Evolutionary conservation across 1,140 invertebrate genomes (phyloP).

Genomic region (Drosophila orena): DNA sequence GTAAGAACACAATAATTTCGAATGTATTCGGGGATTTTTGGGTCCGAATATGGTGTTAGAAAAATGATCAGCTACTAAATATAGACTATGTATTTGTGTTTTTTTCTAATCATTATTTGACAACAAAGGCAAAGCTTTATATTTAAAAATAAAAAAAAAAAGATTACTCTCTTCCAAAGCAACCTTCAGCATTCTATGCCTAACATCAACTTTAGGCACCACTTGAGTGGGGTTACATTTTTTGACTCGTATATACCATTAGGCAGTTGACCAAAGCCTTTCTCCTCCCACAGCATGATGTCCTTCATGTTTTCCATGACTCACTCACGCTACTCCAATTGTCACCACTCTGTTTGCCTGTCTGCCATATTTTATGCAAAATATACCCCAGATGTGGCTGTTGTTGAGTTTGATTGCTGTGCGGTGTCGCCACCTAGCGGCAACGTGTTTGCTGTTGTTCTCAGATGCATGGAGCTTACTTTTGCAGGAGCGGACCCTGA

Average conservation of each 20-base stretch:
- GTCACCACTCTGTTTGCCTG: slow-evolving; percentile 1
- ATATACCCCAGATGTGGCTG: slow-evolving; percentile 25
- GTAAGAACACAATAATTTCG: slow-evolving; percentile 75
- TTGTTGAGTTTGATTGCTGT: slow-evolving; percentile 29
- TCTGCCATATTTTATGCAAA: slow-evolving; percentile 11
- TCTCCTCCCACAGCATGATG: neutral
- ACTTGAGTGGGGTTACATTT: no score
- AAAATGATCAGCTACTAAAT: slow-evolving; percentile 63
- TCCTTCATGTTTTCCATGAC: slow-evolving; percentile 4
- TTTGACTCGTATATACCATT: no score
- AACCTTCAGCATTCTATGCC: no score
- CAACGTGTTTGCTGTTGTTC: slow-evolving; percentile 21
- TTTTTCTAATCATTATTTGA: slow-evolving; percentile 49
- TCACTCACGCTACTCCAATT: slow-evolving; percentile 26
- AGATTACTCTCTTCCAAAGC: no score
- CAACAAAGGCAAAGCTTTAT: slow-evolving; percentile 11
- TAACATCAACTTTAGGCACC: no score
- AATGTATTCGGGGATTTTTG: slow-evolving; percentile 42
- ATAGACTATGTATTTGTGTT: slow-evolving; percentile 39
- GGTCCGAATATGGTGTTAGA: slow-evolving; percentile 73
- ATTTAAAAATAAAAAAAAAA: no score
- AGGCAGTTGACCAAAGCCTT: no score
- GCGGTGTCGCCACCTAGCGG: slow-evolving; percentile 57
- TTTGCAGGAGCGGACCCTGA: slow-evolving; percentile 54
- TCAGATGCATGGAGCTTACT: slow-evolving; percentile 63